Conservation (phyloP, 2,888 invertebrate genomes). For the Piscicola geometra region DNA sequence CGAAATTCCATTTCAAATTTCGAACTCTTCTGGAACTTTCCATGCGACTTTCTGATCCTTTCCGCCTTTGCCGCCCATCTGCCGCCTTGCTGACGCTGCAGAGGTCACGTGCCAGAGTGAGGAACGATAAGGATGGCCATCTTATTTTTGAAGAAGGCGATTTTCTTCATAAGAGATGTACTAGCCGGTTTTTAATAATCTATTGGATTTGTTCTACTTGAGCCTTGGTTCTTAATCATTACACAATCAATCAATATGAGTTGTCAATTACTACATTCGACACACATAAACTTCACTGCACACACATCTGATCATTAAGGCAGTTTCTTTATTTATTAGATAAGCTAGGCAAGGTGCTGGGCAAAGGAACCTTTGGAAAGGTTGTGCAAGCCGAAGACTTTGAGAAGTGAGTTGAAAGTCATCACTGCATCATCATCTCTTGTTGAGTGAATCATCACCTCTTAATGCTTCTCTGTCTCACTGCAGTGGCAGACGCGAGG, state of each 20-base stretch:
- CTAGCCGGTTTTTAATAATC: constrained; percentile 19
- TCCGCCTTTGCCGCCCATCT: constrained; percentile 10
- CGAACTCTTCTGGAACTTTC: constrained; percentile 16
- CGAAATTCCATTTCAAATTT: neutral
- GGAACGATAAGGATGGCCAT: constrained; percentile 98
- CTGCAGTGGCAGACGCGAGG: constrained; percentile 47
- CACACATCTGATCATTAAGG: neutral
- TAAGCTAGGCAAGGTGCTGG: constrained; percentile 95
- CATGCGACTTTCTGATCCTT: constrained; percentile 8
- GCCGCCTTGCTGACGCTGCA: constrained; percentile 16
- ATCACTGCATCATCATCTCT: neutral
- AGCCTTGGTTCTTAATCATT: neutral
- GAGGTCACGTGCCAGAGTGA: constrained; percentile 29
- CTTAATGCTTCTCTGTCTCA: constrained; percentile 21
- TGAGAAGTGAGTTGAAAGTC: constrained; percentile 70
- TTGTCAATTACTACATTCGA: neutral
- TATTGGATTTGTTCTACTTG: constrained; percentile 11
- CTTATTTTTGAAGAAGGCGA: constrained; percentile 98
- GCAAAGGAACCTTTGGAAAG: constrained; percentile 99
- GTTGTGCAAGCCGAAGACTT: constrained; percentile 94
- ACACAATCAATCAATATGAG: neutral
- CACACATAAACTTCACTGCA: neutral
- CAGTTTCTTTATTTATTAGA: constrained; percentile 66
- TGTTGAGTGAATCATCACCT: neutral
- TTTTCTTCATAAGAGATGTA: constrained; percentile 69